Evolutionary conservation across 2,888 invertebrate genomes (phyloP).

Genomic region (Gandaritis pyraliata): DNA sequence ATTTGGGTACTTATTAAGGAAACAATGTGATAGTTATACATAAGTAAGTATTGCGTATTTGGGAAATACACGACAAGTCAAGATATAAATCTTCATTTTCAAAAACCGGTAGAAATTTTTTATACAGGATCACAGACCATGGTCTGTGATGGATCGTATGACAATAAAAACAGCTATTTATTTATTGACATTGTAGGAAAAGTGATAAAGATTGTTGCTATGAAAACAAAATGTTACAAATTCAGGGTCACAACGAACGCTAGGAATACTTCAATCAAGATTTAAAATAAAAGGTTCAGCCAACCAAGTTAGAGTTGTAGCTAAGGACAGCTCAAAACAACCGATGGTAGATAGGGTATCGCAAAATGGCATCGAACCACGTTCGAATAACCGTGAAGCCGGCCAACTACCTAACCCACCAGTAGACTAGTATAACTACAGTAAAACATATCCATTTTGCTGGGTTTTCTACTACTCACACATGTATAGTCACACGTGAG

Average conservation of each 20-base stretch:
- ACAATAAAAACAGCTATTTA: too few relatives aligned
- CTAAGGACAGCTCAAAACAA: constrained; percentile 25
- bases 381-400: constrained; percentile 46
- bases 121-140: too few relatives aligned
- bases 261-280: not conserved
- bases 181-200: too few relatives aligned
- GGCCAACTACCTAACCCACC: constrained; percentile 24
- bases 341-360: constrained; percentile 45
- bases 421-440: constrained; percentile 13
- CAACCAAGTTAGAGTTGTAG: constrained; percentile 4
- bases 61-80: too few relatives aligned
- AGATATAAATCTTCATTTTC: too few relatives aligned
- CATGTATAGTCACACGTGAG: constrained; percentile 10
- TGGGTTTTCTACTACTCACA: not conserved
- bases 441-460: constrained; percentile 11
- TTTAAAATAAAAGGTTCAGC: constrained; percentile 12
- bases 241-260: not conserved
- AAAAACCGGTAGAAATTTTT: too few relatives aligned
- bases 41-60: too few relatives aligned
- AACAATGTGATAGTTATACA: not conserved
- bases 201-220: too few relatives aligned
- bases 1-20: not conserved
- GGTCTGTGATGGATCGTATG: too few relatives aligned
- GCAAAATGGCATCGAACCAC: constrained; percentile 45
- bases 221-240: not conserved